Evolutionary conservation across 2,888 invertebrate genomes (phyloP), one percentile per base, ranked within the genome.

Genomic region (Allacma fusca): DNA sequence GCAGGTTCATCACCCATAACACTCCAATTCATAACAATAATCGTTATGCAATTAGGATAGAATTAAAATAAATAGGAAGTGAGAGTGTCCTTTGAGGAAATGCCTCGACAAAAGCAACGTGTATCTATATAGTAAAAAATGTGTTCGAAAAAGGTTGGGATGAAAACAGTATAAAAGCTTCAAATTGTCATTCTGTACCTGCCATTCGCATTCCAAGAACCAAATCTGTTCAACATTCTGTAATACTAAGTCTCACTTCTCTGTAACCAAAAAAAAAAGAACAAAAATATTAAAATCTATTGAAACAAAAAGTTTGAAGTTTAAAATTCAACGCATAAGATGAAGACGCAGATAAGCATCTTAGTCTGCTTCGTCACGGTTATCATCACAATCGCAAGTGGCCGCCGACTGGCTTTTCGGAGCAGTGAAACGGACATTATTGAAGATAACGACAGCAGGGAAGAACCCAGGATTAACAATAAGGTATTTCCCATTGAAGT

Each of bases 21-120:
- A 34, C 4, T 34, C 34, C 34, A 34, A 34, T 34, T 34, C 34
- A 73, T 73, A 74, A 65, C n/a, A 34, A 65, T 74, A 50, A 74
- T 74, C 74, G 65, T 74, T 74, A 74, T 64, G 74, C 26, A 74
- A 74, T 74, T 74, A 28, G 24, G 29, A 13, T 65, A 64, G 21
- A 64, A 44, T 26, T 43, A 43, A 62, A 62, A 57, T 57, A 59
- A 72, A 72, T 62, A 72, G 62, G 62, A 72, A 72, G 62, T 72
- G 62, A 72, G 50, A 71, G 16, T 26, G 2, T 16, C n/a, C 16
- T 50, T 23, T 23, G 21, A 1, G 7, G 43, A 40, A 43, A 69
- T 21, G 21, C n/a, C 7, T 13, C 1, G 21, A 68, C n/a, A 28
- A 34, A 43, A 1, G 23, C 26, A 2, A 12, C 24, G 16, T 69